Percentiles rank a stretch among this genome's conserved stretches.
Evolutionary conservation across 2,888 invertebrate genomes (phyloP).

Genomic region (Trissolcus japonicus): DNA sequence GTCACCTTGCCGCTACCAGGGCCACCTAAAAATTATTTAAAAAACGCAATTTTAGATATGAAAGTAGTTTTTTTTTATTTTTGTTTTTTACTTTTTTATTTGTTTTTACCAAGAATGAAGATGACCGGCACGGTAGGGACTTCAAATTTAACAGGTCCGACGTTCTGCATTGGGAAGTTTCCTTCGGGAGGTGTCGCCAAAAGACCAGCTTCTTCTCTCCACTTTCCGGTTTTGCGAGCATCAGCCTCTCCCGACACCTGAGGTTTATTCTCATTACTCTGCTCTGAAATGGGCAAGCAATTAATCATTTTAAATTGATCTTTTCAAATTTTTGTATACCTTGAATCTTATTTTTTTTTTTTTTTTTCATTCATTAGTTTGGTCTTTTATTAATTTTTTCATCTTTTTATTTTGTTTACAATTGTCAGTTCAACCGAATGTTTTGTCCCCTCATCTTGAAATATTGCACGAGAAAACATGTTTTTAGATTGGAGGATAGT

Average conservation of each 20-base stretch:
- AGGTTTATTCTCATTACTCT: conserved; percentile 83
- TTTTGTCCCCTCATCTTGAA: not conserved
- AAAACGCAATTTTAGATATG: not conserved
- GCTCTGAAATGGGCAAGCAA: conserved; percentile 78
- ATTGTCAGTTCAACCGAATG: not conserved
- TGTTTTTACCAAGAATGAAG: conserved; percentile 85
- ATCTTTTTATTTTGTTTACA: not conserved
- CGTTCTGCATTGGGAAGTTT: conserved; percentile 87
- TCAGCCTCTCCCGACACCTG: conserved; percentile 78
- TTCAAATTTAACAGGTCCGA: conserved; percentile 89
- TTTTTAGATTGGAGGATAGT: conserved; percentile 52
- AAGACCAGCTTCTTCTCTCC: conserved; percentile 76
- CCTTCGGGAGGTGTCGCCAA: conserved; percentile 82
- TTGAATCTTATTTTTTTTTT: no score
- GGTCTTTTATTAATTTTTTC: not conserved
- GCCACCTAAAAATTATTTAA: conserved; percentile 82
- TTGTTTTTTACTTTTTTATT: conserved; percentile 7
- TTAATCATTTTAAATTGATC: not conserved
- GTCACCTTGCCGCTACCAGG: conserved; percentile 99
- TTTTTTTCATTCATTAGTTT: not conserved
- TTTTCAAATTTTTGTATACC: no score
- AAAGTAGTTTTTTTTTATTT: conserved; percentile 4
- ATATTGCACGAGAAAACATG: conserved; percentile 29
- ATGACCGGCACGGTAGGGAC: conserved; percentile 91
- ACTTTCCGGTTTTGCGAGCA: conserved; percentile 76